A percentile compares a stretch with the other conserved stretches of the same genome.
phyloP scores from a whole-genome alignment of 2,113 vertebrate genomes.

The Bubo bubo region DNA sequence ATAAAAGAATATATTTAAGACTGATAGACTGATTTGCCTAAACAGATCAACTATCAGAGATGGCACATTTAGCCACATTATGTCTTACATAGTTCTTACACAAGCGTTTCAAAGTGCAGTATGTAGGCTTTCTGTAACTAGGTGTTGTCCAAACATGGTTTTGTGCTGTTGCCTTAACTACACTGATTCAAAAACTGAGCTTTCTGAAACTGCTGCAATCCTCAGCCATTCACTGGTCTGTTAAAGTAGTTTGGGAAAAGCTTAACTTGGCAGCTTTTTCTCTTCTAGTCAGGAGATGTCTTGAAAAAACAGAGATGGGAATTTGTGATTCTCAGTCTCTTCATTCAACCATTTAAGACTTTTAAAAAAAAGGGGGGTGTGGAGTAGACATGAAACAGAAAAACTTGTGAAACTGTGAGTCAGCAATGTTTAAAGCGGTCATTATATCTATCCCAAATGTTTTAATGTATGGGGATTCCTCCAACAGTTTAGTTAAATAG shows the following conservation, averaged over 20 bases:
- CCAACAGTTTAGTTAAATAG: neutral
- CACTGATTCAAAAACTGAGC: neutral
- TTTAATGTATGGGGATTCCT: neutral
- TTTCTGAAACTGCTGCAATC: neutral
- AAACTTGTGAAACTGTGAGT: neutral
- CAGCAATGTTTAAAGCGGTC: neutral
- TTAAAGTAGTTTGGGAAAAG: neutral
- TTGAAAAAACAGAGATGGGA: neutral
- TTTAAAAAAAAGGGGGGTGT: neutral
- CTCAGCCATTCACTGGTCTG: neutral
- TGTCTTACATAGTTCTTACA: neutral
- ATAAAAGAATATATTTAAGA: neutral
- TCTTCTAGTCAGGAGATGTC: neutral
- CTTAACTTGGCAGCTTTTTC: neutral
- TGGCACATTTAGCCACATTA: neutral
- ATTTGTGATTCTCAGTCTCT: neutral
- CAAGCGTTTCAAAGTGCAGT: neutral
- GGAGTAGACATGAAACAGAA: neutral
- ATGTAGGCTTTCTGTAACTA: slow-evolving; percentile 21
- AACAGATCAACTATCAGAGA: neutral
- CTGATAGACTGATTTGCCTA: neutral
- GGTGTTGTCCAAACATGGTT: neutral
- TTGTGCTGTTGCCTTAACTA: slow-evolving; percentile 9
- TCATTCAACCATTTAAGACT: neutral
- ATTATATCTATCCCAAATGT: neutral